These are phyloP conservation scores for Zaprionus lachaisei DNA, from an alignment of 1,140 invertebrate genomes.

Conservation along the genomic window DNA sequence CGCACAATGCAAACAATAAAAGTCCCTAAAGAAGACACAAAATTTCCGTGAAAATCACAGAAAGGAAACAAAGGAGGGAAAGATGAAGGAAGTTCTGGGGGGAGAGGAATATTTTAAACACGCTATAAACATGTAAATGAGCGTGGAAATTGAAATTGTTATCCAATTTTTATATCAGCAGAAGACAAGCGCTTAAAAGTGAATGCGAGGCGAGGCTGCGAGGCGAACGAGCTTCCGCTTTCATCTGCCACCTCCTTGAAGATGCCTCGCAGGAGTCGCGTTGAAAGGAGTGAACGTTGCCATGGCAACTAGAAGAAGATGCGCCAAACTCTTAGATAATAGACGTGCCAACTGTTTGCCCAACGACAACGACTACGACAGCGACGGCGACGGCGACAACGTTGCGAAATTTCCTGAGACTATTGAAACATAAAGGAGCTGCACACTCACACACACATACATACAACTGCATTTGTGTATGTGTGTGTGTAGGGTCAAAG, in stretches of 20 bases:
- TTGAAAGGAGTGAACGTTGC: constrained; percentile 77
- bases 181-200: constrained; percentile 57
- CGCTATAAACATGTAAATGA: constrained; percentile 84
- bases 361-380: constrained; percentile 46
- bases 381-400: constrained; percentile 27
- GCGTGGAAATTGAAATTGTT: constrained; percentile 84
- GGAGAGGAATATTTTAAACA: constrained; percentile 75
- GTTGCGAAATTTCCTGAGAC: constrained; percentile 50
- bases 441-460: constrained; percentile 6
- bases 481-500: constrained; percentile 52
- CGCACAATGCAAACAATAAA: constrained; percentile 61
- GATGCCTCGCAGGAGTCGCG: constrained; percentile 11
- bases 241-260: neutral
- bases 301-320: constrained; percentile 58
- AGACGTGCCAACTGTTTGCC: constrained; percentile 74
- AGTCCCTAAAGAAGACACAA: constrained; percentile 76
- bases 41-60: constrained; percentile 62
- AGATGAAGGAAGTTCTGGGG: neutral
- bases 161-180: constrained; percentile 83
- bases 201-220: constrained; percentile 21
- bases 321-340: constrained; percentile 73
- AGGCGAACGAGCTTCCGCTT: neutral
- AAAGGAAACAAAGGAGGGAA: constrained; percentile 41
- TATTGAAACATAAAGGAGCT: constrained; percentile 75
- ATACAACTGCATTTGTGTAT: constrained; percentile 15